Percentiles rank a stretch among this genome's conserved stretches.
Conservation (phyloP, 2,113 vertebrate genomes). For the Sinosuthora webbiana region DNA sequence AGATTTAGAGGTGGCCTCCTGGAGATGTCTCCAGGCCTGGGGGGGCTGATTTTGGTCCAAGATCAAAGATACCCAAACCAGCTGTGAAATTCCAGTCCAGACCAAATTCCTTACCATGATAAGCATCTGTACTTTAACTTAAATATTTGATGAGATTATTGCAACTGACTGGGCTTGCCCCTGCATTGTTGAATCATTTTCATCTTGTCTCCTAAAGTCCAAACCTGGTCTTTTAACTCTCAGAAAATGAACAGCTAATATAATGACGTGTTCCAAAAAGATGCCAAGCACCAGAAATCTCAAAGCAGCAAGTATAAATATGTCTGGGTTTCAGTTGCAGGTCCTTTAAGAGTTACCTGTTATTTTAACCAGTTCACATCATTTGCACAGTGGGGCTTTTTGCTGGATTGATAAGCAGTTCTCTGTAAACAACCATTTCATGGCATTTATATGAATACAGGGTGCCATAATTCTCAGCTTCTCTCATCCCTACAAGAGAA, state of each 20-base stretch:
- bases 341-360: constrained; percentile 8
- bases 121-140: background rate
- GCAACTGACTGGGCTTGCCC: background rate
- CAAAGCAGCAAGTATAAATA: background rate
- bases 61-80: background rate
- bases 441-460: background rate
- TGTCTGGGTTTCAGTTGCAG: background rate
- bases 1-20: background rate
- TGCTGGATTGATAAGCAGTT: background rate
- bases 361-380: background rate
- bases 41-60: background rate
- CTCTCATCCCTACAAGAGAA: background rate
- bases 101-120: background rate
- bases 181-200: background rate
- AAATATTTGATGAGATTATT: background rate
- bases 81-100: background rate
- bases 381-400: background rate
- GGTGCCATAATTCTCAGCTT: background rate
- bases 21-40: background rate
- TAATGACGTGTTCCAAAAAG: background rate
- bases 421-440: background rate
- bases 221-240: background rate
- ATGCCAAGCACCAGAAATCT: background rate
- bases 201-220: background rate
- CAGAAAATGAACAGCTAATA: background rate